Percentiles rank a stretch among this genome's conserved stretches.
These are phyloP conservation scores for Cranoglanis bouderius DNA, from an alignment of 2,113 vertebrate species.

Conservation along the genomic window DNA sequence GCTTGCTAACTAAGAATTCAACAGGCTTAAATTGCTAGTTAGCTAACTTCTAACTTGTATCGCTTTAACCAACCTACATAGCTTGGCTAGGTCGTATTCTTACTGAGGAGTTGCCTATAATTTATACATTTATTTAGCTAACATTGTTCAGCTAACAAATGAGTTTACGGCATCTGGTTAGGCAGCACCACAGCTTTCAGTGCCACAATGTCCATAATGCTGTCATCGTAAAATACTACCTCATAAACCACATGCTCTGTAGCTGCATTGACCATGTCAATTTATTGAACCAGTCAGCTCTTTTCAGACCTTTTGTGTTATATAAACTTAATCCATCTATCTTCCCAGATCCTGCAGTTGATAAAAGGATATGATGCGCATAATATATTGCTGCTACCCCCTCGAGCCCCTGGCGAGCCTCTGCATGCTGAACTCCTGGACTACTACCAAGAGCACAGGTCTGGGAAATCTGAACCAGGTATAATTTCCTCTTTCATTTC, in stretches of 20 bases:
- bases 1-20: background rate
- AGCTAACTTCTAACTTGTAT: too few relatives aligned
- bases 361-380: slow-evolving; percentile 76
- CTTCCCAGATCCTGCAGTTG: slow-evolving; percentile 76
- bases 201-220: background rate
- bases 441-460: slow-evolving; percentile 71
- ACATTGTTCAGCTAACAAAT: background rate
- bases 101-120: background rate
- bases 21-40: background rate
- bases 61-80: background rate
- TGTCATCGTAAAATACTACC: background rate
- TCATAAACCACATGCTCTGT: background rate
- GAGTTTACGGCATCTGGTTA: background rate
- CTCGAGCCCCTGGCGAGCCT: slow-evolving; percentile 74
- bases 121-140: background rate
- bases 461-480: slow-evolving; percentile 62
- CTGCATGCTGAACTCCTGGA: slow-evolving; percentile 83
- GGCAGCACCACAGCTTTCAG: background rate
- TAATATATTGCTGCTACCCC: slow-evolving; percentile 80
- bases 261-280: background rate
- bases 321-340: slow-evolving; percentile 1
- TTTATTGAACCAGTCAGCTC: slow-evolving; percentile 11
- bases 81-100: background rate
- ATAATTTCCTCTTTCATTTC: slow-evolving; percentile 2
- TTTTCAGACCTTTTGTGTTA: background rate